phyloP scores from a whole-genome alignment of 2,888 invertebrate species.

The Macroteleia sp. region DNA sequence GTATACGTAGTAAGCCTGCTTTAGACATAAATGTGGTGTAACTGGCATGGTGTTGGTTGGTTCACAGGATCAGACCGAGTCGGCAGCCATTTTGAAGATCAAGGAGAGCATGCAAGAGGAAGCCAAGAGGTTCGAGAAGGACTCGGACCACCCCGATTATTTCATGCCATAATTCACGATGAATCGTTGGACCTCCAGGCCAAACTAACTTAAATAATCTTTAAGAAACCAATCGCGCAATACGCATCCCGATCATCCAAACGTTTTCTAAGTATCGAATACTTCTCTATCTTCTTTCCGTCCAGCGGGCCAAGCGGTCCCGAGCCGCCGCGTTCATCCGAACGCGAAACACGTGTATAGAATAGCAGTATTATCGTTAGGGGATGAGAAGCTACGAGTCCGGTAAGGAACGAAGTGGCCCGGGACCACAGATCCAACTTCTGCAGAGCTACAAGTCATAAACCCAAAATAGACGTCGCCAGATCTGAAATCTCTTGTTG shows the following conservation, averaged over 20 bases:
- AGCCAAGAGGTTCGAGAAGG: constrained; percentile 99
- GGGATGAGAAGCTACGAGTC: constrained; percentile 17
- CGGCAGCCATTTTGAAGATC: constrained; percentile 99
- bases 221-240: constrained; percentile 60
- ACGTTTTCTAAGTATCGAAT: constrained; percentile 55
- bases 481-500: background rate
- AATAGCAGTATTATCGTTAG: constrained; percentile 61
- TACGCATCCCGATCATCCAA: constrained; percentile 59
- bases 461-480: background rate
- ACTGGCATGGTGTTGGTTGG: constrained; percentile 83
- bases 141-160: constrained; percentile 98
- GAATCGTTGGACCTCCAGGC: constrained; percentile 78
- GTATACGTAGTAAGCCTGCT: constrained; percentile 70
- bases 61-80: constrained; percentile 96
- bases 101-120: constrained; percentile 99
- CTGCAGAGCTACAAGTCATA: background rate
- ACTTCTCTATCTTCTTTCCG: constrained; percentile 60
- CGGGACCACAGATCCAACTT: constrained; percentile 15
- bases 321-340: constrained; percentile 18
- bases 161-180: constrained; percentile 94
- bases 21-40: constrained; percentile 69
- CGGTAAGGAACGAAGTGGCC: constrained; percentile 10
- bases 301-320: constrained; percentile 52
- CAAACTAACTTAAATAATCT: constrained; percentile 74
- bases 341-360: constrained; percentile 54